These are phyloP conservation scores for Spodoptera littoralis DNA, from an alignment of 2,888 invertebrate genomes.

Conservation along the genomic window DNA sequence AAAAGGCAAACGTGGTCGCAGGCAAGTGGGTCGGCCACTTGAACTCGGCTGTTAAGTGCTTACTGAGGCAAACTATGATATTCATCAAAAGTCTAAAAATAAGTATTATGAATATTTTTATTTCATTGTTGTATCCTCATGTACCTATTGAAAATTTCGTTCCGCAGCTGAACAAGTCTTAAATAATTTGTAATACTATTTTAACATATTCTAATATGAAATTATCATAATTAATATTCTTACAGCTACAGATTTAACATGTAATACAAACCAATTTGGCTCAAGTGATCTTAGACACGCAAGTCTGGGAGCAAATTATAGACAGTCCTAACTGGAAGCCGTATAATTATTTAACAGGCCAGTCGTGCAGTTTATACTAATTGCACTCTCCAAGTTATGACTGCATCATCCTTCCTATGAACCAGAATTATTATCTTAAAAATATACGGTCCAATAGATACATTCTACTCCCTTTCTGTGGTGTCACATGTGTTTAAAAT, in stretches of 20 bases:
- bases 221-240: conserved; percentile 27
- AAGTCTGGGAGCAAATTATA: conserved; percentile 9
- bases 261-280: conserved; percentile 24
- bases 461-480: not conserved
- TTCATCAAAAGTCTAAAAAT: too few species aligned
- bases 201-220: not conserved
- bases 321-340: conserved; percentile 2
- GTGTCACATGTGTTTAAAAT: conserved; percentile 2
- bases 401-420: conserved; percentile 4
- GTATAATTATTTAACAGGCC: conserved; percentile 4
- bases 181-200: too few species aligned
- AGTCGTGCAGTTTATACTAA: not conserved
- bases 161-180: too few species aligned
- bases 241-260: conserved; percentile 7
- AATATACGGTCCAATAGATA: too few species aligned
- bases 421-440: not conserved
- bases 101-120: too few species aligned
- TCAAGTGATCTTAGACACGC: conserved; percentile 23
- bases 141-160: too few species aligned
- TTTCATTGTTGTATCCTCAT: not conserved
- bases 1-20: conserved; percentile 28
- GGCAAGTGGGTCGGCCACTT: conserved; percentile 37
- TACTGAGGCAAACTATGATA: conserved; percentile 3
- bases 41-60: conserved; percentile 20
- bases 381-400: not conserved